These are phyloP conservation scores for Agrilus biguttatus DNA, from an alignment of 2,888 invertebrate species.

Conservation along the genomic window DNA sequence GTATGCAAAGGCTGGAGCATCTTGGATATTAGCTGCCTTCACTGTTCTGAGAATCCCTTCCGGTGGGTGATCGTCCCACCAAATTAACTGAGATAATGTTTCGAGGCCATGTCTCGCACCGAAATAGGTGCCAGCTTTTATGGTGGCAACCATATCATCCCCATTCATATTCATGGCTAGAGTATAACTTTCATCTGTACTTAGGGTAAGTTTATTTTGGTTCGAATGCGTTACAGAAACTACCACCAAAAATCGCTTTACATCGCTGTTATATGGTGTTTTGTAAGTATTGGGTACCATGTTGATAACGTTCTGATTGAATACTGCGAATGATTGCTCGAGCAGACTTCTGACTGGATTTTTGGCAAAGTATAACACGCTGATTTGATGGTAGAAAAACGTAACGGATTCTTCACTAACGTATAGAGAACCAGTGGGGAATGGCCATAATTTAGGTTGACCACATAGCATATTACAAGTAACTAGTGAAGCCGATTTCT, in stretches of 20 bases:
- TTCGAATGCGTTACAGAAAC: constrained; percentile 39
- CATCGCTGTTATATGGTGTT: constrained; percentile 17
- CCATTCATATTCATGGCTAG: constrained; percentile 38
- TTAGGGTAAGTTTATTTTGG: constrained; percentile 40
- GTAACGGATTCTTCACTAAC: constrained; percentile 50
- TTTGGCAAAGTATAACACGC: constrained; percentile 30
- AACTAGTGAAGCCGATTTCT: constrained; percentile 40
- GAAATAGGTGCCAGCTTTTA: constrained; percentile 54
- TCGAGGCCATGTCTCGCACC: constrained; percentile 67
- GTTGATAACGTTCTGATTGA: constrained; percentile 27
- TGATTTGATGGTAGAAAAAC: constrained; percentile 39
- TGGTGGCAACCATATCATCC: constrained; percentile 40
- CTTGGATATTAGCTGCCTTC: constrained; percentile 52
- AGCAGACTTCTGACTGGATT: constrained; percentile 34
- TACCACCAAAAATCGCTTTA: constrained; percentile 30
- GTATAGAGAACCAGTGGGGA: constrained; percentile 56
- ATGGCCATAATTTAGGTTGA: constrained; percentile 62
- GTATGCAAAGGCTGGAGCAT: constrained; percentile 66
- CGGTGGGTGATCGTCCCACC: constrained; percentile 52
- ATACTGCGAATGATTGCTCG: constrained; percentile 35
- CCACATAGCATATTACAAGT: constrained; percentile 72
- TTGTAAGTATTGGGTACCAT: constrained; percentile 17
- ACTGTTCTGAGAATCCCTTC: constrained; percentile 47
- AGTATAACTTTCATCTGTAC: constrained; percentile 63
- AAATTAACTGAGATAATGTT: constrained; percentile 65